Evolutionary conservation across 2,113 vertebrate species (phyloP), one percentile per base, ranked within the genome.

Genomic region (Entelurus aequoreus): DNA sequence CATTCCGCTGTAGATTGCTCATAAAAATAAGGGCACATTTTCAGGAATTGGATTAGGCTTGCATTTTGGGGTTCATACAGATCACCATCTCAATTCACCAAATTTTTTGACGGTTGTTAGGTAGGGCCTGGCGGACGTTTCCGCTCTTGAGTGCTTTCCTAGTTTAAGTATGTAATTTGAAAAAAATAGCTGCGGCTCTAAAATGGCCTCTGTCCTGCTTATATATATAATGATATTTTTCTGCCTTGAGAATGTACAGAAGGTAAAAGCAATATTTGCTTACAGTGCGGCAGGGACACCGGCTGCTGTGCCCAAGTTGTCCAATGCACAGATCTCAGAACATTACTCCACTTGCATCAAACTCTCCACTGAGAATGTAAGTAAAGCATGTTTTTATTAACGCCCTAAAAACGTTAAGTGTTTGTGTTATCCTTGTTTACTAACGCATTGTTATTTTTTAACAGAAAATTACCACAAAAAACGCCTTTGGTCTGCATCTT

Each of bases 401-500:
- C 8, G 19, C 15, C n/a, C 6, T 19, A 37, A 15, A 51, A 5
- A 19, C 13, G 1, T 5, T 6, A 21, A 14, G 10, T 1, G n/a
- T 19, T 8, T 58, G 13, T 12, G 11, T 48, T 40, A 6, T 40
- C 38, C 38, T 8, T 40, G 3, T 60, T 57, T 0, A 60, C 0
- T 66, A 36, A 64, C 47, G 47, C 2, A 61, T 8, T 38, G 5
- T 55, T 6, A 4, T 56, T 62, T 67, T 48, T 63, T 42, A 8
- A 6, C 72, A 99, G 97, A 99, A 97, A 98, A 99, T 99, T 68
- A 99, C 94, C 61, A 94, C 91, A 0, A 98, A 96, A 84, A 99
- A 99, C 55, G 97, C 92, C 6, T 98, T 99, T 68, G 95, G 93
- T 44, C 89, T 98, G 16, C 93, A 97, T 78, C 85, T 99, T 65